phyloP scores from a whole-genome alignment of 1,140 invertebrate species.

The Philopotamus ludificatus region DNA sequence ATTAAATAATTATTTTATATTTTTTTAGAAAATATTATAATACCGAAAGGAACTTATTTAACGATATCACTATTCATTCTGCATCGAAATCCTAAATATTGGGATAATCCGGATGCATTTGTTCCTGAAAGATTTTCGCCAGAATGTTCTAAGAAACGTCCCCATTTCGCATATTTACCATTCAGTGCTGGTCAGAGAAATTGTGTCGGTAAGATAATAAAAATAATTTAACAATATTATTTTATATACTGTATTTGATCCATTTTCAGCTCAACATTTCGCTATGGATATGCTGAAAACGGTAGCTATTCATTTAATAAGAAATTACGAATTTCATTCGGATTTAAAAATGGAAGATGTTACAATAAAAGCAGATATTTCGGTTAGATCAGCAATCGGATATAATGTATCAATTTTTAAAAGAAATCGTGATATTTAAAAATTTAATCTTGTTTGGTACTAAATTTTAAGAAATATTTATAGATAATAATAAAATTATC shows the following conservation, averaged over 20 bases:
- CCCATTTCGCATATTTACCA: background rate
- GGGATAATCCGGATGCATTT: conserved; percentile 4
- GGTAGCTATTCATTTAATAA: conserved; percentile 7
- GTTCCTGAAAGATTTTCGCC: conserved; percentile 21
- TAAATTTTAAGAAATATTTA: too few relatives aligned
- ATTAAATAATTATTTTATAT: background rate
- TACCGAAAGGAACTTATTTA: conserved; percentile 7
- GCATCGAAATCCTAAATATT: conserved; percentile 20
- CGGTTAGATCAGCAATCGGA: conserved; percentile 6
- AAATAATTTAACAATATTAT: background rate
- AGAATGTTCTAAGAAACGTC: conserved; percentile 5
- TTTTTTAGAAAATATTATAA: conserved; percentile 12
- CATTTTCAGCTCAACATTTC: conserved; percentile 13
- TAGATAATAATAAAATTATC: too few relatives aligned
- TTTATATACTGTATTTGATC: background rate
- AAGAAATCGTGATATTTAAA: background rate
- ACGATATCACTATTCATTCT: background rate
- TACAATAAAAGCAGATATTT: conserved; percentile 4
- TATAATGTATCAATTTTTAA: conserved; percentile 1
- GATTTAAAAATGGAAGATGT: conserved; percentile 9
- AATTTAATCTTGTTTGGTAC: too few relatives aligned
- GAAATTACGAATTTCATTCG: conserved; percentile 17
- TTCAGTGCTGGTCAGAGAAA: conserved; percentile 8
- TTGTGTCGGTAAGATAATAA: conserved; percentile 9
- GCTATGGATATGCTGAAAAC: conserved; percentile 17